Evolutionary conservation across 2,113 vertebrate species (phyloP).

Genomic region (Alouatta palliata): DNA sequence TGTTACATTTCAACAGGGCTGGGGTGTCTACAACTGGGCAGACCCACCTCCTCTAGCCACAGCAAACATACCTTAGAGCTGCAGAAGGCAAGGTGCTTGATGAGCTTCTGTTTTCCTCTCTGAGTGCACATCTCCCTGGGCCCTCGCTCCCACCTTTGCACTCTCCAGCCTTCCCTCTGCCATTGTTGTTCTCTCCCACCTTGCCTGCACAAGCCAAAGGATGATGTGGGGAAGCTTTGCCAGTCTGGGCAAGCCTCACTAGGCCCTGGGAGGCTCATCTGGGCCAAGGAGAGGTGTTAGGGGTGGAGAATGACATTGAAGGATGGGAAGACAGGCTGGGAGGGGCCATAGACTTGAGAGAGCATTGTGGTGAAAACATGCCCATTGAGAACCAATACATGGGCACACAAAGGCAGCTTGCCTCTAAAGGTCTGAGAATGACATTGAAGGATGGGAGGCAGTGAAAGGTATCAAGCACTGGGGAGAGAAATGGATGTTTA

Average conservation of each 20-base stretch:
- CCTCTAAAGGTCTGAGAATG: too few relatives aligned
- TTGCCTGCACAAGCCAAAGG: neutral
- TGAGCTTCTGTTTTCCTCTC: neutral
- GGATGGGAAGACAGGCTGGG: neutral
- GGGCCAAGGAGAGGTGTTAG: neutral
- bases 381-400: neutral
- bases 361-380: neutral
- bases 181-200: neutral
- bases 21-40: neutral
- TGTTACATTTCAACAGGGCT: neutral
- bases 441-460: too few relatives aligned
- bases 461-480: neutral
- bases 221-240: neutral
- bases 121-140: rapidly evolving
- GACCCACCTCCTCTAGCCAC: neutral
- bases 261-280: neutral
- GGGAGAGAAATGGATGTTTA: neutral
- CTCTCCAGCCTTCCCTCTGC: neutral
- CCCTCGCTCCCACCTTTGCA: neutral
- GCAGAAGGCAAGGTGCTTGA: neutral
- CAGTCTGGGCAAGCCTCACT: neutral
- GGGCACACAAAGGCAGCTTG: rapidly evolving
- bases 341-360: too few relatives aligned
- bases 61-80: neutral
- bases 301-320: neutral